Evolutionary conservation across 2,888 invertebrate genomes (phyloP).

Genomic region (Tenthredo notha): DNA sequence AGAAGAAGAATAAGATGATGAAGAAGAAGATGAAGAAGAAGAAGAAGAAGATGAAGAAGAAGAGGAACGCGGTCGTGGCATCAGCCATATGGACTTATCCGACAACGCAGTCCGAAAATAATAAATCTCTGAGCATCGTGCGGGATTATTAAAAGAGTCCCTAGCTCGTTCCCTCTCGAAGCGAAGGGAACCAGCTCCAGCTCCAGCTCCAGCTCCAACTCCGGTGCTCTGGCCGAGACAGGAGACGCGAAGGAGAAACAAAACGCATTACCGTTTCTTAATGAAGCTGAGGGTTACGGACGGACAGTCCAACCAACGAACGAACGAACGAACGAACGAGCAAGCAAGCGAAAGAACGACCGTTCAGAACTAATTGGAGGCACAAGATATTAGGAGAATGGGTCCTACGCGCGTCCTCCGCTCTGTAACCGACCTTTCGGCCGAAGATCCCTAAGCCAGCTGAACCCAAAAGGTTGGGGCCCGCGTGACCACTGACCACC

Average conservation of each 20-base stretch:
- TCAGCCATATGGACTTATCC: constrained; percentile 73
- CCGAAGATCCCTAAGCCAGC: constrained; percentile 12
- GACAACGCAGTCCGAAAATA: constrained; percentile 76
- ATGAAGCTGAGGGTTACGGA: constrained; percentile 77
- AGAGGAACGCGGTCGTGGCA: constrained; percentile 61
- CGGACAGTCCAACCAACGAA: constrained; percentile 64
- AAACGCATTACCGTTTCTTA: constrained; percentile 78
- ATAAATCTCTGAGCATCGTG: constrained; percentile 76
- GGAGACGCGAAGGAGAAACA: constrained; percentile 77
- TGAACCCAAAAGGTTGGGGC: constrained; percentile 25
- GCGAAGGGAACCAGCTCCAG: constrained; percentile 50
- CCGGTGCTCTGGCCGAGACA: constrained; percentile 54
- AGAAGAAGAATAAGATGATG: constrained; percentile 22
- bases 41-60: constrained; percentile 53
- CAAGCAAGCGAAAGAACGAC: constrained; percentile 62
- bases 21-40: constrained; percentile 19
- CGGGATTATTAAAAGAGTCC: constrained; percentile 77
- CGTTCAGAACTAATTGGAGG: constrained; percentile 77
- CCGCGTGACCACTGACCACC: constrained; percentile 46
- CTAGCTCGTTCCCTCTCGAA: constrained; percentile 58
- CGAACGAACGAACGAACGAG: constrained; percentile 57
- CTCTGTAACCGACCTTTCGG: constrained; percentile 33
- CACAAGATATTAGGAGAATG: constrained; percentile 74
- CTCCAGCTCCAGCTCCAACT: constrained; percentile 18
- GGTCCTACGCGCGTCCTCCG: constrained; percentile 46